Evolutionary conservation across 2,113 vertebrate genomes (phyloP), one percentile per base, ranked within the genome.

Genomic region (Lanius collurio): DNA sequence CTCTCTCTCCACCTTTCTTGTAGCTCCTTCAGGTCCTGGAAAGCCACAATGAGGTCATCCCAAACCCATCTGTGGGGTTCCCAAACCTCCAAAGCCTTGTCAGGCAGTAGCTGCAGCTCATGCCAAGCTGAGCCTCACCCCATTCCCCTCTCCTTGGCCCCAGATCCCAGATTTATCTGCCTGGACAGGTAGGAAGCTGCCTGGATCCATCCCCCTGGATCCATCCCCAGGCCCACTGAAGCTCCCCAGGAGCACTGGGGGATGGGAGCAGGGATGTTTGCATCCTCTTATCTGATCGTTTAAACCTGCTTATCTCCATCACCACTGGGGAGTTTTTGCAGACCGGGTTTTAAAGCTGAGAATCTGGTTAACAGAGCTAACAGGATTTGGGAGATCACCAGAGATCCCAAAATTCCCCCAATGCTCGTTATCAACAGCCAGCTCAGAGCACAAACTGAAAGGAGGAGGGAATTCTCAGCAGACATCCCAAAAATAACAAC

Each of bases 241-340:
- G 60, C 52, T 4, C 49, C 49, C 81, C 39, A 70, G 47, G n/a
- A 47, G 89, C 70, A 37, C 27, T 2, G 46, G 77, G 57, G 87
- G 76, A 20, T 46, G 87, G 64, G 44, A 70, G 62, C 33, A 42
- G 62, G 64, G 67, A 91, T 74, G 77, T 20, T 24, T 49, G 83
- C 47, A 41, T 2, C 13, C 42, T 35, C 64, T 83, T 70, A 75
- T 68, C 63, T 1, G 53, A 83, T 80, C 70, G 2, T 80, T 92
- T 94, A 75, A 94, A 95, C 83, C 96, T 95, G 74, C 84, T 96
- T 96, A 97, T 96, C 96, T 85, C 26, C 94, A 78, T 37, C 92
- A 47, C 77, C 67, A 17, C 77, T 68, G 31, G 44, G 83, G 64
- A 93, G 80, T n/a, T 68, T 15, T 31, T 69, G 56, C 85, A 85